Conservation (phyloP, 2,888 invertebrate genomes). For the Apodemia zela region DNA sequence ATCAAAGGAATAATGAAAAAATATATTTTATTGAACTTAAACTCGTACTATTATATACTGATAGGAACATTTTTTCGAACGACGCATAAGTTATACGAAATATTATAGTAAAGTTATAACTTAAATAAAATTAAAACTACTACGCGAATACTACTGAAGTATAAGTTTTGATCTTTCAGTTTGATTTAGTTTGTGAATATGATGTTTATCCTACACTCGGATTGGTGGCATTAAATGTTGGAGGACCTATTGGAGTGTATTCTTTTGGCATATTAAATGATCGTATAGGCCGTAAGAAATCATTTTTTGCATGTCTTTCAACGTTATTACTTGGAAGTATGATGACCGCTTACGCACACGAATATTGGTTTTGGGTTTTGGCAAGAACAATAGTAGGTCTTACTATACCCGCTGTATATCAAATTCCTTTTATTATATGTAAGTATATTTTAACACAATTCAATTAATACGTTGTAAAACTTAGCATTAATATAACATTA, state of each 20-base stretch:
- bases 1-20: too few species aligned
- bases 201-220: slow-evolving; percentile 94
- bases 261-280: slow-evolving; percentile 93
- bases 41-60: too few species aligned
- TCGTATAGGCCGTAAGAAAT: slow-evolving; percentile 90
- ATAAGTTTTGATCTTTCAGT: slow-evolving; percentile 79
- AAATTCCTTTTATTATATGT: slow-evolving; percentile 97
- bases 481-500: background rate
- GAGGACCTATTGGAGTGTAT: slow-evolving; percentile 94
- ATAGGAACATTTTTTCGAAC: too few species aligned
- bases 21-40: too few species aligned
- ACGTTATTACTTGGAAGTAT: slow-evolving; percentile 90
- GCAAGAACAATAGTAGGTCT: slow-evolving; percentile 92
- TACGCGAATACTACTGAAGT: background rate
- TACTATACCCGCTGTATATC: slow-evolving; percentile 95
- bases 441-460: slow-evolving; percentile 53
- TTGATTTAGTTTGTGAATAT: slow-evolving; percentile 92
- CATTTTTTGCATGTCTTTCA: slow-evolving; percentile 92
- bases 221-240: slow-evolving; percentile 91
- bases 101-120: too few species aligned
- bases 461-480: background rate
- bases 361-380: slow-evolving; percentile 91
- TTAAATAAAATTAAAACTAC: too few species aligned
- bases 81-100: too few species aligned
- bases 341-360: slow-evolving; percentile 87